Percentiles rank a stretch among this genome's conserved stretches.
phyloP scores from a whole-genome alignment of 2,113 vertebrate genomes.

The Pedetes capensis region DNA sequence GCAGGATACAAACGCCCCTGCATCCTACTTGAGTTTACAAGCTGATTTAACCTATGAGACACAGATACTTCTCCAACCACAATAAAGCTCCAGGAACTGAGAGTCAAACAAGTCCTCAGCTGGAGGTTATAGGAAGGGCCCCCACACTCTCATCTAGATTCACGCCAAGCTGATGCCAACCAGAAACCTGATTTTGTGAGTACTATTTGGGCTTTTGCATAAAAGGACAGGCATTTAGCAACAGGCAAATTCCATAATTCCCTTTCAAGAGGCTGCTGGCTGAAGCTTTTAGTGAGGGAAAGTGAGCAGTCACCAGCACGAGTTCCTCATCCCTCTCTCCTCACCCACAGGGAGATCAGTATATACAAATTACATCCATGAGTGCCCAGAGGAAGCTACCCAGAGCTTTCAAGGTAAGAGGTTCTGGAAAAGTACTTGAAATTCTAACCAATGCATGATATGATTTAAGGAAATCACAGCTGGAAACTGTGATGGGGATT shows the following conservation, averaged over 20 bases:
- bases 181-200: constrained; percentile 37
- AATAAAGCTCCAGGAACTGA: neutral
- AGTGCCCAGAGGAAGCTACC: constrained; percentile 18
- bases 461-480: constrained; percentile 68
- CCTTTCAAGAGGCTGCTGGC: constrained; percentile 59
- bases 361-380: constrained; percentile 35
- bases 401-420: constrained; percentile 46
- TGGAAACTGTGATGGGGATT: constrained; percentile 62
- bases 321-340: constrained; percentile 65
- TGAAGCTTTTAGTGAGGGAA: constrained; percentile 55
- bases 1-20: neutral
- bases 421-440: constrained; percentile 50
- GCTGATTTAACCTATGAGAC: neutral
- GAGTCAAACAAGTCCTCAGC: neutral
- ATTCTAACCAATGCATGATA: constrained; percentile 51
- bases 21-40: neutral
- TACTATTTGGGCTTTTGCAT: neutral
- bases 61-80: neutral
- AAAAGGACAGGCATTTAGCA: constrained; percentile 54
- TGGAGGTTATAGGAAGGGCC: neutral
- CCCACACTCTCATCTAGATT: neutral
- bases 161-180: neutral
- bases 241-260: constrained; percentile 32
- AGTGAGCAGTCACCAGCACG: constrained; percentile 62
- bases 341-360: constrained; percentile 33